phyloP scores from a whole-genome alignment of 2,113 vertebrate species.

The Axis porcinus region DNA sequence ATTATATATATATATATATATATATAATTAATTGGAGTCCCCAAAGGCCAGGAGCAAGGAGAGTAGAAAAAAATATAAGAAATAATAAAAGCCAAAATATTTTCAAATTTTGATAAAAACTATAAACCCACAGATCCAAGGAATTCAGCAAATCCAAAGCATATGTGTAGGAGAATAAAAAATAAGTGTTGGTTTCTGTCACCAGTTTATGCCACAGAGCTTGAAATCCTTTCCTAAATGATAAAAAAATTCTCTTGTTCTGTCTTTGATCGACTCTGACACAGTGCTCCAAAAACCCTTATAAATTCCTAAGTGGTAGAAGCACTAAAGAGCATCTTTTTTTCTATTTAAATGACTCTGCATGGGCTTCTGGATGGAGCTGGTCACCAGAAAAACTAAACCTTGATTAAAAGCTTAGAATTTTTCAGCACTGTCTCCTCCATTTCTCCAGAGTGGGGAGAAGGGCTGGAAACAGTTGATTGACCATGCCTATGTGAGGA shows the following conservation, averaged over 20 bases:
- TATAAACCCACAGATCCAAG: neutral
- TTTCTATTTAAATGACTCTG: neutral
- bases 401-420: neutral
- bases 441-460: neutral
- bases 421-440: neutral
- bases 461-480: neutral
- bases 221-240: neutral
- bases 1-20: neutral
- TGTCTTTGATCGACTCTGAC: neutral
- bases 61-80: neutral
- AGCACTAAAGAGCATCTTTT: neutral
- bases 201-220: neutral
- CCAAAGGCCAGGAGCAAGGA: neutral
- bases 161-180: neutral
- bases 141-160: neutral
- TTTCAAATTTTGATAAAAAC: neutral
- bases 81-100: neutral
- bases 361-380: neutral
- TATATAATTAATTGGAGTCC: neutral
- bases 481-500: neutral
- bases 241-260: neutral
- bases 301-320: neutral
- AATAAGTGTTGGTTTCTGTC: neutral
- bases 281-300: neutral
- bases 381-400: neutral